Conservation (phyloP, 2,888 invertebrate genomes). For the Acanthococcus lagerstroemiae region DNA sequence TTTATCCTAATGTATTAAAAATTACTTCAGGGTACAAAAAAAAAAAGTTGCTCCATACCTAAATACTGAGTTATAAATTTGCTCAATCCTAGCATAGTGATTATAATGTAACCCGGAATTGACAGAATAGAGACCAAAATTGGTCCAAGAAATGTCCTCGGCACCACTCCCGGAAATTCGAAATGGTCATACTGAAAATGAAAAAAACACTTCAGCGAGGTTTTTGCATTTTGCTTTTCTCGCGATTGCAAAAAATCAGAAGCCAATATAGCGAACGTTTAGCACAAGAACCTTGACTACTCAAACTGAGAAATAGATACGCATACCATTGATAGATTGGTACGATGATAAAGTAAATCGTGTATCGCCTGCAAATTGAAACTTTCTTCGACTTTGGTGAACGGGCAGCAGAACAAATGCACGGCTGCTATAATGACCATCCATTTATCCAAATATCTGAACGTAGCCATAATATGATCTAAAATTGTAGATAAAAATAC, state of each 20-base stretch:
- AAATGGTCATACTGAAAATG: constrained; percentile 86
- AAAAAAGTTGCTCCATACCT: constrained; percentile 48
- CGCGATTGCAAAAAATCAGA: background rate
- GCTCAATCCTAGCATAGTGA: constrained; percentile 57
- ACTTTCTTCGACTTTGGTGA: constrained; percentile 98
- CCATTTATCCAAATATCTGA: constrained; percentile 52
- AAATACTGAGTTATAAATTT: constrained; percentile 85
- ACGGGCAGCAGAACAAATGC: constrained; percentile 80
- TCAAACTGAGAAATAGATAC: constrained; percentile 20
- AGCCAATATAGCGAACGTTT: background rate
- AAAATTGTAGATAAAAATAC: too few relatives aligned
- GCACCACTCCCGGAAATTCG: constrained; percentile 95
- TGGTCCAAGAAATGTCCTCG: constrained; percentile 90
- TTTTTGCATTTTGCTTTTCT: background rate
- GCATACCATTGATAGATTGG: constrained; percentile 70
- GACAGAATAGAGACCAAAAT: constrained; percentile 66
- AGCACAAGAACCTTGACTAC: background rate
- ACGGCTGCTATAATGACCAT: constrained; percentile 63
- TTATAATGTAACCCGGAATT: constrained; percentile 60
- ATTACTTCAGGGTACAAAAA: too few relatives aligned
- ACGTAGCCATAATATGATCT: background rate
- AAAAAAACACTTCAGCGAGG: constrained; percentile 24
- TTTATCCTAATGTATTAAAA: too few relatives aligned
- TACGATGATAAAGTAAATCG: constrained; percentile 82
- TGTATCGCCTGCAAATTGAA: constrained; percentile 98